Base-by-base conservation (phyloP, 2,113 vertebrate species). In the Ginglymostoma cirratum region DNA sequence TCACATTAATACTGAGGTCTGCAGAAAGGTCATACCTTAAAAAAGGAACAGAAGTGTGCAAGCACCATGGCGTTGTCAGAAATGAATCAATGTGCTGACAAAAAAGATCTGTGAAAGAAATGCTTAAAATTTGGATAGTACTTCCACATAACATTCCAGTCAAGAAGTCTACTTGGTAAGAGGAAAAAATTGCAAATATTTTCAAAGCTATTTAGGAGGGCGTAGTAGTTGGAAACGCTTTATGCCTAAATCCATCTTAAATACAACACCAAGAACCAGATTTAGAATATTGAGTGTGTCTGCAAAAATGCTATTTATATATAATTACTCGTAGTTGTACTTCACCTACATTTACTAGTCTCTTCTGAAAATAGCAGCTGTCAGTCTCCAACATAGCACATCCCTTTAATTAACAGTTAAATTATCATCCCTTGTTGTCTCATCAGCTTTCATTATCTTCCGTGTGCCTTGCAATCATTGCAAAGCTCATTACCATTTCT, bases 391-490 rank as follows among this genome's bases (percentile, higher is more conserved):
- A n/a, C 15, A 93, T 38, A n/a, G 34, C n/a, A 23, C 19, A 93
- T 38, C n/a, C 61, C 65, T 67, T 65, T n/a, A 66, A 93, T 93
- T 93, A 66, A n/a, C 89, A 93, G n/a, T 38, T 34, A 66, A 93
- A 38, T 93, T 38, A 67, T 93, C 55, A 93, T 65, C 80, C n/a
- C 55, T 67, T 93, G 89, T 38, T n/a, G 61, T 66, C 89, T 93
- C 89, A 93, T 38, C 65, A 65, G n/a, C 55, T 38, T n/a, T 93
- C 55, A 93, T 93, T 93, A 93, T 93, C 89, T 93, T 38, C 52
- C 14, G 23, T n/a, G 34, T 93, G 15, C 61, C 89, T 67, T 38
- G 61, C 30, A 93, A 93, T 93, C 89, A 93, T 8, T 38, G 61
- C 61, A n/a, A 2, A 42, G 61, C n/a, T 3, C 15, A 93, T 93